Evolutionary conservation across 2,113 vertebrate species (phyloP), one percentile per base, ranked within the genome.

Genomic region (Paratilapia polleni): DNA sequence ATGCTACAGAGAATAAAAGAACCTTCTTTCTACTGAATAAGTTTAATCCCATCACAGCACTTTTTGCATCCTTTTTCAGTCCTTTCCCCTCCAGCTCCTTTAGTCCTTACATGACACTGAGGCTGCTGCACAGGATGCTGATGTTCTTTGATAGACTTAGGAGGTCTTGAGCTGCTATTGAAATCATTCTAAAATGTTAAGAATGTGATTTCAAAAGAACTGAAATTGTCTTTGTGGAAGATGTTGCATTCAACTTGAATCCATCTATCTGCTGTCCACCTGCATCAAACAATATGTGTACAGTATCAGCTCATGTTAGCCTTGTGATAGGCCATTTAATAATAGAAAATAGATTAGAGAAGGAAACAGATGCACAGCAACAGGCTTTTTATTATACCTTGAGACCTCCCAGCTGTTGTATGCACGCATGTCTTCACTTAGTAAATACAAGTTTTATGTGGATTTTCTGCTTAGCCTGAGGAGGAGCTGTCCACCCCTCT

Each of bases 101-200:
- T 66, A 43, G 38, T 26, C 24, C 24, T 68, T 47, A 47, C 24
- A 2, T 68, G 47, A 68, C 38, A 68, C 38, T 43, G 14, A 11
- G 5, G 64, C 8, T 47, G 17, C 24, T 26, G 26, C 41, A 22
- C 43, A 19, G 5, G 38, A 14, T 68, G 38, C 38, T 68, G 14
- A 47, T 68, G 22, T 1, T 47, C 24, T 47, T 47, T 68, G 43
- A 47, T 68, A 19, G 4, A 38, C 38, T 47, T 26, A 0, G 0
- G 24, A 26, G 43, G 24, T 47, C 2, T 26, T 1, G 2, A 43
- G 38, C 41, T 66, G 15, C 43, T 66, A 24, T 43, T 66, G 13
- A 66, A 66, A 66, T 43, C 63, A 43, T 43, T 14, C 63, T 34
- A 34, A 34, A 34, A 34, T 34, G 34, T 4, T 34, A 34, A n/a